Conservation (phyloP, 2,888 invertebrate genomes). For the Pilophorus perplexus region DNA sequence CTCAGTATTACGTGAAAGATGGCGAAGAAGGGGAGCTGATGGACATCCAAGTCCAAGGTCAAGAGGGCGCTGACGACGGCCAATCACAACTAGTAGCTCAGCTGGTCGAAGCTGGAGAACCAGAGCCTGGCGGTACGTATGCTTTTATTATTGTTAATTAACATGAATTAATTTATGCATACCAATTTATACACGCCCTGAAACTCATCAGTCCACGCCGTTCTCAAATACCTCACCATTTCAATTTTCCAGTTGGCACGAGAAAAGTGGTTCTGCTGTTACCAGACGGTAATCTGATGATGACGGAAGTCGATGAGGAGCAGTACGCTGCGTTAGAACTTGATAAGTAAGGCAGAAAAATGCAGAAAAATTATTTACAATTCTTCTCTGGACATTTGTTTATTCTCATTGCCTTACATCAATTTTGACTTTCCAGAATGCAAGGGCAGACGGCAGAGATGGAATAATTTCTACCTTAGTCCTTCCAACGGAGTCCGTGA, state of each 20-base stretch:
- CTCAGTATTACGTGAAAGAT: constrained; percentile 54
- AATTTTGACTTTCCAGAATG: constrained; percentile 15
- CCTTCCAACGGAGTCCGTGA: neutral
- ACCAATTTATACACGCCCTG: neutral
- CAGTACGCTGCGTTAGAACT: constrained; percentile 70
- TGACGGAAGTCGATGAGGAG: constrained; percentile 83
- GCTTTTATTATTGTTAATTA: neutral
- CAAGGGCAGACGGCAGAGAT: constrained; percentile 28
- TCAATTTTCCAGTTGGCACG: constrained; percentile 58
- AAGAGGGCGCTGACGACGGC: constrained; percentile 54
- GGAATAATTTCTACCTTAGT: neutral
- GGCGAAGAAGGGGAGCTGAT: constrained; percentile 56
- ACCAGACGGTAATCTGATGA: constrained; percentile 81
- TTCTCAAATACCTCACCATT: neutral
- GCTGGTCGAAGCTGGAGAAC: constrained; percentile 78
- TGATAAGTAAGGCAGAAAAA: constrained; percentile 55
- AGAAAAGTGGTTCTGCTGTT: constrained; percentile 78
- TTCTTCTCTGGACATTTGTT: neutral
- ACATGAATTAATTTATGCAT: neutral
- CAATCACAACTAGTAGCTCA: constrained; percentile 80
- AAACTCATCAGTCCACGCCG: no score
- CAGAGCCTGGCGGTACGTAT: constrained; percentile 67
- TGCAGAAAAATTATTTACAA: neutral
- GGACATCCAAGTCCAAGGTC: constrained; percentile 52
- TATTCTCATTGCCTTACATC: no score